Percentiles rank a stretch among this genome's conserved stretches.
phyloP scores from a whole-genome alignment of 2,113 vertebrate genomes.

The Prunella fulvescens region DNA sequence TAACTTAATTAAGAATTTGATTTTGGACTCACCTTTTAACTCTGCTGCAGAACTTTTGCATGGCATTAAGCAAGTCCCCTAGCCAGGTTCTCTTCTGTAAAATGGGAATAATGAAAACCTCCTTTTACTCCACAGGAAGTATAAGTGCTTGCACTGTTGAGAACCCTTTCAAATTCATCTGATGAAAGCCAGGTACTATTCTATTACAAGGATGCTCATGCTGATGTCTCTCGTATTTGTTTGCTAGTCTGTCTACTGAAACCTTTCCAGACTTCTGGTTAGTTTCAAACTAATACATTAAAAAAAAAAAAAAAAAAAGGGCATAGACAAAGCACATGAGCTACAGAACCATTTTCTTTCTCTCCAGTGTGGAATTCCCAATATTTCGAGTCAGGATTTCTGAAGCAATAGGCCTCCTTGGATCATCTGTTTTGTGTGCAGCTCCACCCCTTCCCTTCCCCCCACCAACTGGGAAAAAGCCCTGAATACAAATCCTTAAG shows the following conservation, averaged over 20 bases:
- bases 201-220: neutral
- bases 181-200: conserved; percentile 34
- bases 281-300: neutral
- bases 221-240: conserved; percentile 16
- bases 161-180: neutral
- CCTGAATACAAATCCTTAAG: neutral
- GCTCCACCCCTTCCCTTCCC: neutral
- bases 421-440: neutral
- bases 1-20: neutral
- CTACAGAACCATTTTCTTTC: neutral
- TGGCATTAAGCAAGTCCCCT: neutral
- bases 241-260: conserved; percentile 4
- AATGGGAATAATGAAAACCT: neutral
- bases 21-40: neutral
- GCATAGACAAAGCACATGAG: neutral
- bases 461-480: neutral
- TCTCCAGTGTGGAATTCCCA: neutral
- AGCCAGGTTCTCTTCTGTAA: neutral
- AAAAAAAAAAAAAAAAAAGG: neutral
- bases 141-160: neutral
- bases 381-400: neutral
- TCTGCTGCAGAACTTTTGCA: neutral
- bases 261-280: conserved; percentile 23
- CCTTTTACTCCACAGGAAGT: neutral
- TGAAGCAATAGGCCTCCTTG: neutral